Evolutionary conservation across 1,140 invertebrate species (phyloP).

Genomic region (Globodera rostochiensis): DNA sequence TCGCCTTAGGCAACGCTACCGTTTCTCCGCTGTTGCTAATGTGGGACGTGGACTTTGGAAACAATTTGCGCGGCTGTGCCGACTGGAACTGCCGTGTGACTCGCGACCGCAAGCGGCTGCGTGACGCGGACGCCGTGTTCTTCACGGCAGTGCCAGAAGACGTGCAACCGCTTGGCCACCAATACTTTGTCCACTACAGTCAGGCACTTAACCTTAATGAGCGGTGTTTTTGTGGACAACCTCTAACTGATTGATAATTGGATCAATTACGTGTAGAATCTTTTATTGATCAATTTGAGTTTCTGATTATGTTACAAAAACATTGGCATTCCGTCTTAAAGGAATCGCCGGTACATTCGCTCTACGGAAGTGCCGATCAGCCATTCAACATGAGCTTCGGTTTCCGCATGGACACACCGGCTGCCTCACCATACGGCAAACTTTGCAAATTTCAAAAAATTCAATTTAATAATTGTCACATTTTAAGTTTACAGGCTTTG

Average conservation of each 20-base stretch:
- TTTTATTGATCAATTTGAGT: too few relatives aligned
- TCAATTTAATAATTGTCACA: not conserved
- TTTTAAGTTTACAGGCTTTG: constrained; percentile 14
- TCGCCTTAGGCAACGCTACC: not conserved
- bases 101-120: constrained; percentile 19
- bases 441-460: not conserved
- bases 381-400: constrained; percentile 53
- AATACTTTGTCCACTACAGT: constrained; percentile 57
- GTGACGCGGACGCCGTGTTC: constrained; percentile 30
- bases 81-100: constrained; percentile 61
- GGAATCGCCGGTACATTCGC: constrained; percentile 17
- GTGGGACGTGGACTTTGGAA: constrained; percentile 12
- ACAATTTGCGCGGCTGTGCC: constrained; percentile 57
- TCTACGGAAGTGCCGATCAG: not conserved
- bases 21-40: constrained; percentile 14
- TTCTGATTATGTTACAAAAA: not conserved
- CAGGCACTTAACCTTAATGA: constrained; percentile 35
- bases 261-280: too few relatives aligned
- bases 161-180: constrained; percentile 32
- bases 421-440: constrained; percentile 57
- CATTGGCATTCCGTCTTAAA: not conserved
- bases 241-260: too few relatives aligned
- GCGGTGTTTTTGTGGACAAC: too few relatives aligned
- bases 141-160: constrained; percentile 3
- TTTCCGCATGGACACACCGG: constrained; percentile 54